phyloP scores from a whole-genome alignment of 2,888 invertebrate genomes.

The Spodoptera picta region DNA sequence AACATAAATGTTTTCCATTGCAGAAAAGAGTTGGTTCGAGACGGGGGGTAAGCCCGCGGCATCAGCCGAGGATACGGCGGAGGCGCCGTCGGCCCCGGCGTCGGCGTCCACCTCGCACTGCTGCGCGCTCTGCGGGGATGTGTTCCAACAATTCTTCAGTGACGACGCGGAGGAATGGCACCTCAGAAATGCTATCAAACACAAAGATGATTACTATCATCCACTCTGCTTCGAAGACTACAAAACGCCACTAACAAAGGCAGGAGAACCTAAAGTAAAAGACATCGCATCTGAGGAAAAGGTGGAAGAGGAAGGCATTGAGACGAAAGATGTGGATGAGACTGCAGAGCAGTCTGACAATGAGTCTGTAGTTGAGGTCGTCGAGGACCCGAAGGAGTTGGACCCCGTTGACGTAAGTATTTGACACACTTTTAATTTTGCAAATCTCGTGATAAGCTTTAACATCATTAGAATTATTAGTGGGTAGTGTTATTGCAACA shows the following conservation, averaged over 20 bases:
- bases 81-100: slow-evolving; percentile 90
- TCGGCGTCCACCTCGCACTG: slow-evolving; percentile 89
- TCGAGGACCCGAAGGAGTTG: slow-evolving; percentile 63
- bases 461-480: too few relatives aligned
- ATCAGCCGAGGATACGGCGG: slow-evolving; percentile 80
- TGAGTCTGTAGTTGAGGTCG: slow-evolving; percentile 81
- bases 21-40: slow-evolving; percentile 97
- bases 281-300: slow-evolving; percentile 62
- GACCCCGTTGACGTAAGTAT: slow-evolving; percentile 76
- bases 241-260: slow-evolving; percentile 86
- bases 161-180: slow-evolving; percentile 99
- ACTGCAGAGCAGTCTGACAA: slow-evolving; percentile 74
- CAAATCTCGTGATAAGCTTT: too few relatives aligned
- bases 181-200: slow-evolving; percentile 93
- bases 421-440: neutral
- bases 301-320: slow-evolving; percentile 73
- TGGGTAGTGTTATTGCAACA: too few relatives aligned
- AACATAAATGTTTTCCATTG: neutral
- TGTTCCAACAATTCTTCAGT: slow-evolving; percentile 98
- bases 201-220: slow-evolving; percentile 94
- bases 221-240: slow-evolving; percentile 96
- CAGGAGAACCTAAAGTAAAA: slow-evolving; percentile 43
- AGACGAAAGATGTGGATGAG: slow-evolving; percentile 85
- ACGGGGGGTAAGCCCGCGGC: slow-evolving; percentile 89
- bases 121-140: slow-evolving; percentile 98